Evolutionary conservation across 2,797 vertebrate species (phyloP).

Genomic region (Urosaurus nigricauda): DNA sequence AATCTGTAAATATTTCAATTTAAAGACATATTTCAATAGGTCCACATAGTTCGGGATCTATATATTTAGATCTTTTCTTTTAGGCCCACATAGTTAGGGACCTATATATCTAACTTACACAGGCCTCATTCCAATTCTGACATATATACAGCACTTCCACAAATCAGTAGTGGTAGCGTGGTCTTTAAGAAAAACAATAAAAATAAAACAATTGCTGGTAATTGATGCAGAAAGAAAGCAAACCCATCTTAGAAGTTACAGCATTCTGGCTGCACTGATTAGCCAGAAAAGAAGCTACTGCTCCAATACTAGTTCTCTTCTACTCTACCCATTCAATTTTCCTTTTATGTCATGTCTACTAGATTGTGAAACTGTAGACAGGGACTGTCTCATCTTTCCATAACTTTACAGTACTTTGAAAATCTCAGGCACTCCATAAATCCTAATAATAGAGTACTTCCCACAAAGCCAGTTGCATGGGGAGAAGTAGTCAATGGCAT

Average conservation of each 20-base stretch:
- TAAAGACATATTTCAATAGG: neutral
- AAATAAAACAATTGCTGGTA: neutral
- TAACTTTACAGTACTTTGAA: neutral
- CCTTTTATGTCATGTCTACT: neutral
- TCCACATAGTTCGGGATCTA: neutral
- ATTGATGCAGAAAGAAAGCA: neutral
- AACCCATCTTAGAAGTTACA: neutral
- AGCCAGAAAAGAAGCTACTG: neutral
- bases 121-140: neutral
- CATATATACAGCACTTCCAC: neutral
- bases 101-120: neutral
- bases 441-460: neutral
- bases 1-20: too few relatives aligned
- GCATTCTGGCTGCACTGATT: too few relatives aligned
- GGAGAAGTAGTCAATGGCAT: neutral
- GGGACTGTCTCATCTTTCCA: neutral
- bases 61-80: too few relatives aligned
- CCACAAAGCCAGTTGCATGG: neutral
- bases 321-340: too few relatives aligned
- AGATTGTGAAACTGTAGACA: neutral
- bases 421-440: neutral
- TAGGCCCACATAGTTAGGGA: neutral
- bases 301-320: neutral
- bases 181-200: neutral
- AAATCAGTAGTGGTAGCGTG: neutral